These are phyloP conservation scores for Dichetophora obliterata DNA, from an alignment of 2,888 invertebrate genomes.

Conservation along the genomic window DNA sequence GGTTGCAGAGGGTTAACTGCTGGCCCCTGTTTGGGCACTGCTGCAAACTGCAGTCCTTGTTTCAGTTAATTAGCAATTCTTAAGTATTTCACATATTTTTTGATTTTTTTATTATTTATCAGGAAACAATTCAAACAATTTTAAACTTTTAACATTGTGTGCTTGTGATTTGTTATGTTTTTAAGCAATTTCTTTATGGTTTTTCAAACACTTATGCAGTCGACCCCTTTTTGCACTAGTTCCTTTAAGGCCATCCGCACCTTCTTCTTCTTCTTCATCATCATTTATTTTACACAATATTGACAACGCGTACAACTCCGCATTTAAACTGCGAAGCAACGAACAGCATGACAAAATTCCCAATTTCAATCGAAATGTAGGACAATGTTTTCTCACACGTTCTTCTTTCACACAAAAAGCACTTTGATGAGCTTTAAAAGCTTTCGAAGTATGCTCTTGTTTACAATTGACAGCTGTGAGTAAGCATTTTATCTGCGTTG, in stretches of 20 bases:
- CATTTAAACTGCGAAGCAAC: slow-evolving; percentile 28
- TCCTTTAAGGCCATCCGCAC: too few relatives aligned
- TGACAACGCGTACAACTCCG: slow-evolving; percentile 7
- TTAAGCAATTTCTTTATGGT: too few relatives aligned
- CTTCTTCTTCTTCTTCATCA: too few relatives aligned
- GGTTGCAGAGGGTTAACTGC: neutral
- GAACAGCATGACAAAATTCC: neutral
- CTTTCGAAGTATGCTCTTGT: neutral
- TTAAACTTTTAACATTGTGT: neutral
- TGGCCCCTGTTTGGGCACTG: neutral
- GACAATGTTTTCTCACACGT: slow-evolving; percentile 28
- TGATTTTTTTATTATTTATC: slow-evolving; percentile 6
- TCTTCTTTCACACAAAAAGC: neutral
- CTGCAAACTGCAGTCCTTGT: neutral
- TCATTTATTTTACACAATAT: slow-evolving; percentile 40
- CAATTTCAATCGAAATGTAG: slow-evolving; percentile 26
- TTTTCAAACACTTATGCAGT: too few relatives aligned
- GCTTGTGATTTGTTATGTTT: too few relatives aligned
- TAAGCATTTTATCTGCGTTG: neutral
- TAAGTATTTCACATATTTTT: neutral
- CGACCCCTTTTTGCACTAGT: too few relatives aligned
- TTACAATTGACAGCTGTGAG: slow-evolving; percentile 14
- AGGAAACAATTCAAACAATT: neutral
- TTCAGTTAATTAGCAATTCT: neutral
- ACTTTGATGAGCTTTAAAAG: neutral